These are phyloP conservation scores for human (Homo sapiens) DNA, from an alignment of 2,113 vertebrate genomes.

Conservation along the genomic window GRCh38 chr12:84203001-84203500, in stretches of 20 bases:
- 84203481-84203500: background rate
- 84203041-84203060: background rate
- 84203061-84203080: background rate
- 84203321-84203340: background rate
- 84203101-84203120: background rate
- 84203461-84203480: background rate
- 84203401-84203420: background rate
- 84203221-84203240: background rate
- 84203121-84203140: background rate
- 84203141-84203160: background rate
- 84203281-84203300: too few species aligned
- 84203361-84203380: background rate
- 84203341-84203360: background rate
- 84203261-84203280: too few species aligned
- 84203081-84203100: background rate
- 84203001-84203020: too few species aligned
- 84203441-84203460: background rate
- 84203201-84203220: too few species aligned
- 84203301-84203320: background rate
- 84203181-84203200: too few species aligned
- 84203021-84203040: too few species aligned
- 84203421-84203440: background rate
- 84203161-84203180: background rate
- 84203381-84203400: background rate
- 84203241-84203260: background rate